Conservation (phyloP, 2,888 invertebrate species). For the Mantis religiosa region DNA sequence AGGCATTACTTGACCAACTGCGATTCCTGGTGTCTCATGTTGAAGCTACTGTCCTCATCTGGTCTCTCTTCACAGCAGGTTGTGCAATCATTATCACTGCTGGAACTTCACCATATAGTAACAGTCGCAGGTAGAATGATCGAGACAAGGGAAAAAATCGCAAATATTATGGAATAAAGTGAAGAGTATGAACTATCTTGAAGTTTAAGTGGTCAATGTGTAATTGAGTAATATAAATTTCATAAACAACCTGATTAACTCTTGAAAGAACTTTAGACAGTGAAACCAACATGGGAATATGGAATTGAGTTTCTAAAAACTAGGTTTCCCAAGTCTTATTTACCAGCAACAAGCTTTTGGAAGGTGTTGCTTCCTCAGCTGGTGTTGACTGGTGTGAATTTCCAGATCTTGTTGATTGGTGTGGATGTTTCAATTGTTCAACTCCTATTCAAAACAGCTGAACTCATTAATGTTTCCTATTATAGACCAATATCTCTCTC, state of each 20-base stretch:
- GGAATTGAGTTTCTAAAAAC: no score
- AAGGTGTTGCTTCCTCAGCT: no score
- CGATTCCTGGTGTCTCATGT: slow-evolving; percentile 46
- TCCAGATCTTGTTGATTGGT: no score
- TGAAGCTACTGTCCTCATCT: slow-evolving; percentile 53
- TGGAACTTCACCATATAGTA: neutral
- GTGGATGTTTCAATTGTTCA: no score
- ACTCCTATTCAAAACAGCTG: no score
- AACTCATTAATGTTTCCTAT: no score
- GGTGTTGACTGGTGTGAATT: no score
- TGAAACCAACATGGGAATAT: no score
- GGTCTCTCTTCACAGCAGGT: slow-evolving; percentile 55
- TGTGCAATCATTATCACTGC: slow-evolving; percentile 47
- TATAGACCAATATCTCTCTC: no score
- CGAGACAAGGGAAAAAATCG: neutral
- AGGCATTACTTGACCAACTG: slow-evolving; percentile 46
- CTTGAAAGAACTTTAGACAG: no score
- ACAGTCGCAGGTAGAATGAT: neutral
- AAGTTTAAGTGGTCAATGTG: neutral
- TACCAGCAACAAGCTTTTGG: no score
- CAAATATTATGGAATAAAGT: neutral
- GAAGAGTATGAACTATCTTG: neutral
- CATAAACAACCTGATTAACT: neutral
- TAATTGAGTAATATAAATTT: neutral
- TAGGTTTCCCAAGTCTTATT: no score